These are phyloP conservation scores for Drosophila phalerata DNA, from an alignment of 2,888 invertebrate genomes.

Conservation along the genomic window DNA sequence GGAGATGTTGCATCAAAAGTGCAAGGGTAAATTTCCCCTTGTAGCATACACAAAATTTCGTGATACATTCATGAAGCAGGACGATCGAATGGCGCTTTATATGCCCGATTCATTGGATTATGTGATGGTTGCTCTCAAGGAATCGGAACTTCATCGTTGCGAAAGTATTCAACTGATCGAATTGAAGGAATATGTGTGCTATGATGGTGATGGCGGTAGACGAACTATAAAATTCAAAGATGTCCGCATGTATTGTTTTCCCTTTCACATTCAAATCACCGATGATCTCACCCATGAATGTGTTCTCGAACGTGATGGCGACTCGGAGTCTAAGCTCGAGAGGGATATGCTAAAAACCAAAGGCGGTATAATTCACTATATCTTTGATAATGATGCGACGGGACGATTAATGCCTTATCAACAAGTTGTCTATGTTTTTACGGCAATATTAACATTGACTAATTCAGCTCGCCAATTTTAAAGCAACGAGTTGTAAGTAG, in stretches of 20 bases:
- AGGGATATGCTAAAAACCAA: constrained; percentile 14
- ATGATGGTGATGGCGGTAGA: constrained; percentile 7
- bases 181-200: constrained; percentile 37
- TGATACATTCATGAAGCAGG: constrained; percentile 50
- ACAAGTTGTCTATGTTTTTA: background rate
- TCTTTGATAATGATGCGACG: constrained; percentile 26
- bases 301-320: constrained; percentile 19
- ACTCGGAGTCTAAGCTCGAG: background rate
- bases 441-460: background rate
- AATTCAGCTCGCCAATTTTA: background rate
- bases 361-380: constrained; percentile 49
- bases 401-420: background rate
- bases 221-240: constrained; percentile 21
- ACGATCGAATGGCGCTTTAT: constrained; percentile 56
- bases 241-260: constrained; percentile 55
- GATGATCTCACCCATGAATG: constrained; percentile 64
- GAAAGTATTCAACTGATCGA: constrained; percentile 33
- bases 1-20: constrained; percentile 27
- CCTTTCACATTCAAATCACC: constrained; percentile 63
- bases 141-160: constrained; percentile 53
- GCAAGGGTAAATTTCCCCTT: constrained; percentile 52
- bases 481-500: background rate
- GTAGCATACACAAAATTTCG: constrained; percentile 59
- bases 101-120: constrained; percentile 40
- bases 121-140: constrained; percentile 45